Conservation (phyloP, 2,113 vertebrate species). For the Pterocles gutturalis region DNA sequence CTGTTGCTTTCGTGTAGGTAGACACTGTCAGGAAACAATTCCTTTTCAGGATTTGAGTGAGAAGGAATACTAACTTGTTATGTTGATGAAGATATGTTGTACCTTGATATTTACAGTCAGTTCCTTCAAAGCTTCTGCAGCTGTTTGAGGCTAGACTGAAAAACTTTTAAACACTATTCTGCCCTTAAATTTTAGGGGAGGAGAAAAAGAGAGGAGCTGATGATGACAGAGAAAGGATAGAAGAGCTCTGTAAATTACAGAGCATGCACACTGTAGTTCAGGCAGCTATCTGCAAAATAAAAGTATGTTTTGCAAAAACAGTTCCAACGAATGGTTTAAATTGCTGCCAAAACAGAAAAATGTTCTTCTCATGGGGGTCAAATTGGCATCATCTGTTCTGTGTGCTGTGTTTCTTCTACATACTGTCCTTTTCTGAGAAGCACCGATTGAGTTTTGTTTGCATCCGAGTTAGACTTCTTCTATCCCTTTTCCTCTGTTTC, state of each 20-base stretch:
- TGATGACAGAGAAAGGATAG: background rate
- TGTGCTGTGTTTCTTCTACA: background rate
- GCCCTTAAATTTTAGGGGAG: background rate
- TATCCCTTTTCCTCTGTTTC: background rate
- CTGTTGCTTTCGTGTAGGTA: background rate
- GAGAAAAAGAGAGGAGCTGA: background rate
- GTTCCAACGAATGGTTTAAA: background rate
- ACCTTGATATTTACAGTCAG: background rate
- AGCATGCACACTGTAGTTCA: background rate
- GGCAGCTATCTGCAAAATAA: background rate
- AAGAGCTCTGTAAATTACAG: background rate
- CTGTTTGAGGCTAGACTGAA: background rate
- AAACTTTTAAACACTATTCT: background rate
- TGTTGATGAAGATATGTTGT: background rate
- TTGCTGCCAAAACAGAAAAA: background rate
- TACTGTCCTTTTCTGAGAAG: background rate
- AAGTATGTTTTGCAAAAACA: background rate
- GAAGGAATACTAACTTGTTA: background rate
- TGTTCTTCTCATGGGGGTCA: background rate
- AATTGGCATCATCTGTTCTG: background rate
- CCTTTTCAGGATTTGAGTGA: background rate
- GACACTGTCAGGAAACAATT: background rate
- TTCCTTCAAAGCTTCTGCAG: background rate
- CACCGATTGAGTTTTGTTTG: background rate
- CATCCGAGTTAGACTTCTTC: background rate